These are phyloP conservation scores for Pangasianodon gigas DNA, from an alignment of 2,113 vertebrate genomes.

Conservation along the genomic window DNA sequence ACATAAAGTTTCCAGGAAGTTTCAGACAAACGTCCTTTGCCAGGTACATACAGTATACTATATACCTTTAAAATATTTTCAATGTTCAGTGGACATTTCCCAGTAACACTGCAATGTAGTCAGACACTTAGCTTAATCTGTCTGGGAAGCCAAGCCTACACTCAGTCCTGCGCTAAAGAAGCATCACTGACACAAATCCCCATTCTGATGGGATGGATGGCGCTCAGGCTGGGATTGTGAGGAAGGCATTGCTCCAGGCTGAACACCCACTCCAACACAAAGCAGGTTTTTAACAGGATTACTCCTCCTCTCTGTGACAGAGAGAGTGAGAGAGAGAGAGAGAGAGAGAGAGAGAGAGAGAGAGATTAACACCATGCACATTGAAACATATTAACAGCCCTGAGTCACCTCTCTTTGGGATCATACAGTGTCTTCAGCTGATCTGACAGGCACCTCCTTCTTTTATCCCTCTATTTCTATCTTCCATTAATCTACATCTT, in stretches of 20 bases:
- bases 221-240: conserved; percentile 13
- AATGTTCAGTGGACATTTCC: background rate
- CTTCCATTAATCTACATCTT: conserved; percentile 17
- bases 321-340: conserved; percentile 1
- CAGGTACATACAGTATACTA: background rate
- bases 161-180: background rate
- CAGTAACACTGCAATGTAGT: background rate
- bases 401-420: conserved; percentile 40
- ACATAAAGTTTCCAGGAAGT: background rate
- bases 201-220: conserved; percentile 14
- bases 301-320: conserved; percentile 31
- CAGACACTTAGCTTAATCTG: background rate
- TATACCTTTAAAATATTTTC: background rate
- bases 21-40: background rate
- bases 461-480: background rate
- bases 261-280: conserved; percentile 44
- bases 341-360: conserved; percentile 10
- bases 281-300: conserved; percentile 49
- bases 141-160: background rate
- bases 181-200: background rate
- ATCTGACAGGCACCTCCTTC: conserved; percentile 30
- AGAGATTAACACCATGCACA: conserved; percentile 40
- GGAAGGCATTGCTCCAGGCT: conserved; percentile 24
- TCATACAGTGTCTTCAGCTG: conserved; percentile 13
- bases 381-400: conserved; percentile 48